Base-by-base conservation (phyloP, 2,888 invertebrate genomes). In the Ichneumoninae sp. region DNA sequence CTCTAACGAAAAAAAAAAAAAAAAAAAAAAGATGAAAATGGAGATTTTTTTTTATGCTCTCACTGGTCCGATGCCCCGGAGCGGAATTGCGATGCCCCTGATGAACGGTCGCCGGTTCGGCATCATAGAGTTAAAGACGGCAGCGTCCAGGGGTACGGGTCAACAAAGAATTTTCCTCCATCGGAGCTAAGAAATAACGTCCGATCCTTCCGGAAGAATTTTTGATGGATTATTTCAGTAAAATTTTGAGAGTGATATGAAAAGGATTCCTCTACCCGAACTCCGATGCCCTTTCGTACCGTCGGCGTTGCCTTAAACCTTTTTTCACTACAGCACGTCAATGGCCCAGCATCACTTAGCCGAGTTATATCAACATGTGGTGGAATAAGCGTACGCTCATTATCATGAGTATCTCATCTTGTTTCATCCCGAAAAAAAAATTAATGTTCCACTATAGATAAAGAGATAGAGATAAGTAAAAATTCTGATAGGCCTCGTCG, bases 391-490 rank as follows among this genome's bases (percentile, higher is more conserved):
- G 16, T 33, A 63, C n/a, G 68, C 70, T 84, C 84, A 85, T 85
- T 85, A 85, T 79, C 78, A 70, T 85, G 63, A 65, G 54, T 81
- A 84, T 84, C 69, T 70, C 74, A 78, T 79, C 74, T 52, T 54
- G 75, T 81, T 70, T 60, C 69, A 75, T 75, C 84, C 54, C 57
- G 66, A 69, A 78, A 73, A 66, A 63, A 75, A 77, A 75, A 44
- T 44, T 69, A 81, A 81, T 70, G 69, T 81, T 78, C 70, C 54
- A 70, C 70, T 57, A 75, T 73, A 47, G 69, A 85, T 81, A 78
- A 74, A 78, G 74, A 77, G 81, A 81, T 84, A 77, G 57, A 77
- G 77, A 84, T 84, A 84, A 84, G 81, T 84, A 69, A 69, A 81
- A 77, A 84, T 81, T 81, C 77, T 54, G 84, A 84, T 81, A 81